Base-by-base conservation (phyloP, 2,113 vertebrate genomes). In the Apodemus sylvaticus region DNA sequence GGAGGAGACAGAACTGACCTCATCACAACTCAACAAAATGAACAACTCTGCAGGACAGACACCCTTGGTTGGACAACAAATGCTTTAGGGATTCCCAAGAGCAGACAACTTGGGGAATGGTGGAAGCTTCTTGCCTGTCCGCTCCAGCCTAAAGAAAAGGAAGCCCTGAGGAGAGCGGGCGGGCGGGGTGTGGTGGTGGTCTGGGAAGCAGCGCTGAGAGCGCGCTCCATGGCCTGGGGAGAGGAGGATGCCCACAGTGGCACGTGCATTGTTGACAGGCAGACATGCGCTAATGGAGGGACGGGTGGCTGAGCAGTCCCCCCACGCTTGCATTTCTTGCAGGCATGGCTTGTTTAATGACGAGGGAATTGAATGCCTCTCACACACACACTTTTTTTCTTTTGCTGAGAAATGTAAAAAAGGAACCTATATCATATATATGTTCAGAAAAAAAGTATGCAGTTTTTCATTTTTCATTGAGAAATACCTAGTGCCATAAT, bases 181-280 rank as follows among this genome's bases (percentile, higher is more conserved):
- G 34, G n/a, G 10, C 74, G 71, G 83, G 9, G 13, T 5, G 53
- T 7, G 70, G 64, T 12, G 26, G 66, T 1, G 6, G 78, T 51
- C 85, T 89, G 76, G 89, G 55, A 91, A 79, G 51, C 70, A 71
- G 73, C 55, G 86, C 55, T 68, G 77, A 1, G 34, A 76, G 45
- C 0, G 62, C 24, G 77, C 55, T 89, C 31, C 1, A 55, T 36
- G 58, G 95, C 96, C 90, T 94, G 95, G 96, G 39, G 98, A 95
- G 96, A 89, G 60, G 90, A 93, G 60, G 90, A 93, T 96, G 97
- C 97, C 97, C 96, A 29, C 2, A 39, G 96, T 96, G 95, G 97
- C 96, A 71, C 26, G 39, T 94, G 97, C 89, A 83, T 94, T 97
- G 98, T 97, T 98, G 98, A 98, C 96, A 96, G 94, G 96, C 98